These are phyloP conservation scores for Tragelaphus eurycerus DNA, from an alignment of 2,797 vertebrate genomes.

Conservation along the genomic window DNA sequence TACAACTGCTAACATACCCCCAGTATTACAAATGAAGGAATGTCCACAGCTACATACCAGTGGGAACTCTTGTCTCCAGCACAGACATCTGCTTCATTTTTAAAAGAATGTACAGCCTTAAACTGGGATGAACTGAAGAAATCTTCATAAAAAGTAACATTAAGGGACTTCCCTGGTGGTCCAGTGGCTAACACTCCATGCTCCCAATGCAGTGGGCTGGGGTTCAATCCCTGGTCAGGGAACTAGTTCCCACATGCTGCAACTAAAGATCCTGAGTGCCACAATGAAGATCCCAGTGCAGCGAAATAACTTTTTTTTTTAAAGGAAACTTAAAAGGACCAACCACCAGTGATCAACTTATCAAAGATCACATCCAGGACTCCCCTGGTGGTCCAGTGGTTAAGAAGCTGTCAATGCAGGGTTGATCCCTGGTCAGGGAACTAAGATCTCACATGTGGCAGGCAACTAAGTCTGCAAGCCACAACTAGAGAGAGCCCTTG, in stretches of 20 bases:
- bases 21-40: constrained; percentile 6
- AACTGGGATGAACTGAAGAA: background rate
- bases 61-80: background rate
- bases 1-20: background rate
- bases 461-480: background rate
- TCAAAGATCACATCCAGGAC: background rate
- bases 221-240: background rate
- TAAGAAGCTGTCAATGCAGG: background rate
- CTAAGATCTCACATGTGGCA: background rate
- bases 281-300: background rate
- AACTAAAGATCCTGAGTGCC: background rate
- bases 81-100: constrained; percentile 43
- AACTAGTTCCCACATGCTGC: background rate
- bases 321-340: constrained; percentile 35
- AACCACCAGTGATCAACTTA: background rate
- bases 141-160: constrained; percentile 30
- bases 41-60: constrained; percentile 1
- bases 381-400: background rate
- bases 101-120: background rate
- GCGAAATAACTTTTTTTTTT: background rate
- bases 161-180: background rate
- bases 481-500: background rate
- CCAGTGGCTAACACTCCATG: background rate
- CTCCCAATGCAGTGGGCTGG: background rate
- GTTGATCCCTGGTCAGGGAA: background rate